Percentiles rank a stretch among this genome's conserved stretches.
phyloP scores from a whole-genome alignment of 1,140 invertebrate species.

The Paraescarpia echinospica region DNA sequence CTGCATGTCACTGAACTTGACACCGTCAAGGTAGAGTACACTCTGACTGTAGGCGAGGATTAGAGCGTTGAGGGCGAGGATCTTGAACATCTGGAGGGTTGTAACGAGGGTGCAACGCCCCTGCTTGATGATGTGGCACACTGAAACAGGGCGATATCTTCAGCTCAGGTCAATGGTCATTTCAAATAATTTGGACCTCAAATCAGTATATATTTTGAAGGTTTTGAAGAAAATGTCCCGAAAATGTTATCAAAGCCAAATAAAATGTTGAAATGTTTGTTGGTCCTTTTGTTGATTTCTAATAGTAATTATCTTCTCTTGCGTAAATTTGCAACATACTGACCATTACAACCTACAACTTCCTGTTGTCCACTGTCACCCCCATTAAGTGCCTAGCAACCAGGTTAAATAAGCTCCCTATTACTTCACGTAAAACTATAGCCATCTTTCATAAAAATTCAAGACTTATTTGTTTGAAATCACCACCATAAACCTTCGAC shows the following conservation, averaged over 20 bases:
- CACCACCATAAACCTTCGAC: too few species aligned
- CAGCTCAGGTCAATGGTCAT: not conserved
- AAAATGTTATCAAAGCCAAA: not conserved
- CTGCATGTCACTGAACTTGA: constrained; percentile 97
- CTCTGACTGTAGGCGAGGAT: constrained; percentile 98
- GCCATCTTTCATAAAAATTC: too few species aligned
- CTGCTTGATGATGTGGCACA: constrained; percentile 99
- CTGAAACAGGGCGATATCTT: constrained; percentile 61
- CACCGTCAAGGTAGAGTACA: constrained; percentile 95
- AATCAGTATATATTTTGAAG: not conserved
- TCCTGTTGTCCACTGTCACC: too few species aligned
- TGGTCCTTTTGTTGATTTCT: too few species aligned
- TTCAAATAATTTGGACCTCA: not conserved
- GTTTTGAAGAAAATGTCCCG: not conserved
- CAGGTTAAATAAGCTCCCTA: too few species aligned
- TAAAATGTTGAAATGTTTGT: too few species aligned
- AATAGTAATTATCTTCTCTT: too few species aligned
- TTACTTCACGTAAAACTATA: too few species aligned
- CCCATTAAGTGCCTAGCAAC: too few species aligned
- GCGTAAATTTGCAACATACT: too few species aligned
- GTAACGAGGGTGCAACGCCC: constrained; percentile 98
- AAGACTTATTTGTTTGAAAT: too few species aligned
- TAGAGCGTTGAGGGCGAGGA: constrained; percentile 96
- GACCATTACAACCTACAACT: too few species aligned
- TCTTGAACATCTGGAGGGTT: constrained; percentile 99